Conservation (phyloP, 2,888 invertebrate species). For the Oligia strigilis region DNA sequence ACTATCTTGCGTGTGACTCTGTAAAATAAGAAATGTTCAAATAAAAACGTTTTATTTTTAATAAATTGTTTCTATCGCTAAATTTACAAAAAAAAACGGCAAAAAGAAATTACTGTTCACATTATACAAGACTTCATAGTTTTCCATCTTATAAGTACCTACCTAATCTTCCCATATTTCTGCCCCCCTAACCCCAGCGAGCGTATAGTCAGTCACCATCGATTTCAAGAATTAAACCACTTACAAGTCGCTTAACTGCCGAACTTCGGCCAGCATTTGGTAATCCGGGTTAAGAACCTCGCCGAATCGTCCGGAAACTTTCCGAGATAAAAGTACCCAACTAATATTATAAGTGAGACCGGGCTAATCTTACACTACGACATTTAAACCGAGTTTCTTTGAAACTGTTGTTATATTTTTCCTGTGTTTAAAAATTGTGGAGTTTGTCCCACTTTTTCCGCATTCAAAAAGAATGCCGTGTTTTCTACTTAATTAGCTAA, state of each 20-base stretch:
- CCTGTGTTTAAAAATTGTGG: slow-evolving; percentile 19
- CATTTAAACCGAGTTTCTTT: slow-evolving; percentile 45
- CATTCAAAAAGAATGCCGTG: slow-evolving; percentile 25
- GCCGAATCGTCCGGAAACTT: slow-evolving; percentile 55
- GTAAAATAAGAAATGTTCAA: background rate
- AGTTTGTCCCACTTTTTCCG: slow-evolving; percentile 30
- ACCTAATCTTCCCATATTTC: slow-evolving; percentile 8
- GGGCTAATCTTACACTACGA: slow-evolving; percentile 54
- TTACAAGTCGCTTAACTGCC: slow-evolving; percentile 73
- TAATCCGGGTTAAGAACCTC: slow-evolving; percentile 65
- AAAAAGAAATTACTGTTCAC: too few species aligned
- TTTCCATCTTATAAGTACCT: background rate
- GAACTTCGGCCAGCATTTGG: slow-evolving; percentile 73
- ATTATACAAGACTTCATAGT: background rate
- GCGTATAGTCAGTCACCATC: slow-evolving; percentile 59
- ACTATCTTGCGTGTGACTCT: background rate
- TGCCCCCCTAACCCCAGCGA: slow-evolving; percentile 3
- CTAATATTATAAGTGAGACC: slow-evolving; percentile 63
- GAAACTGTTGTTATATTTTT: slow-evolving; percentile 30
- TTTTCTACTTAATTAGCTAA: slow-evolving; percentile 49
- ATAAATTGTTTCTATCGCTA: background rate
- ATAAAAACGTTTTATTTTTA: background rate
- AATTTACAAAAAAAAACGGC: too few species aligned
- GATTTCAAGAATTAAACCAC: slow-evolving; percentile 73
- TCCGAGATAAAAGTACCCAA: slow-evolving; percentile 65